These are phyloP conservation scores for Catocala fraxini DNA, from an alignment of 2,888 invertebrate species.

Conservation along the genomic window DNA sequence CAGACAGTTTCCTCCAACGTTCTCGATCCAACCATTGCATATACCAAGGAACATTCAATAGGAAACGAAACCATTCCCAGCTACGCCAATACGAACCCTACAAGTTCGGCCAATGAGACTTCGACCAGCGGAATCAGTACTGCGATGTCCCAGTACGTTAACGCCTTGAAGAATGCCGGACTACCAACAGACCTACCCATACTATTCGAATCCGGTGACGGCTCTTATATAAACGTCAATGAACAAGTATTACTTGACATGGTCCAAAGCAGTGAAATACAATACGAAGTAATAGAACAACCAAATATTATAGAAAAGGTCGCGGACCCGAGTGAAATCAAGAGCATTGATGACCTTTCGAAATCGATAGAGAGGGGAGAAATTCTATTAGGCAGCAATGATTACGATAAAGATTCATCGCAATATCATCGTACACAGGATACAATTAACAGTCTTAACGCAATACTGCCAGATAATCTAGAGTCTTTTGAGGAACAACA, in stretches of 20 bases:
- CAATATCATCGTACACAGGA: constrained; percentile 72
- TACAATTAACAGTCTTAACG: constrained; percentile 76
- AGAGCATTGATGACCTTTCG: constrained; percentile 83
- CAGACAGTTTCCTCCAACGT: constrained; percentile 72
- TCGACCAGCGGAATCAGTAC: constrained; percentile 68
- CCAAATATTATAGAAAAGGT: constrained; percentile 85
- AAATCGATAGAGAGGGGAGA: constrained; percentile 83
- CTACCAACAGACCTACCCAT: constrained; percentile 85
- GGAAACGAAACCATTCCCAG: constrained; percentile 72
- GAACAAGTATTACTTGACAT: constrained; percentile 88
- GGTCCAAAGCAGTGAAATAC: constrained; percentile 85
- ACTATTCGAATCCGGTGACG: constrained; percentile 89
- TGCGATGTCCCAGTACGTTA: constrained; percentile 85
- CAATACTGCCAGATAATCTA: constrained; percentile 78
- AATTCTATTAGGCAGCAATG: constrained; percentile 69
- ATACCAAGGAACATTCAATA: constrained; percentile 67
- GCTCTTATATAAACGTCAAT: constrained; percentile 89
- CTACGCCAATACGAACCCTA: constrained; percentile 65
- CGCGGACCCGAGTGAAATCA: constrained; percentile 82
- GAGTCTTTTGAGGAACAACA: constrained; percentile 80
- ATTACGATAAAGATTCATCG: constrained; percentile 67
- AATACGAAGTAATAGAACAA: constrained; percentile 85
- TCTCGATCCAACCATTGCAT: constrained; percentile 69
- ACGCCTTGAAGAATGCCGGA: constrained; percentile 80
- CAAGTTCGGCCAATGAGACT: constrained; percentile 59